A percentile compares a stretch with the other conserved stretches of the same genome.
phyloP scores from a whole-genome alignment of 2,797 vertebrate genomes.

The Semotilus atromaculatus region DNA sequence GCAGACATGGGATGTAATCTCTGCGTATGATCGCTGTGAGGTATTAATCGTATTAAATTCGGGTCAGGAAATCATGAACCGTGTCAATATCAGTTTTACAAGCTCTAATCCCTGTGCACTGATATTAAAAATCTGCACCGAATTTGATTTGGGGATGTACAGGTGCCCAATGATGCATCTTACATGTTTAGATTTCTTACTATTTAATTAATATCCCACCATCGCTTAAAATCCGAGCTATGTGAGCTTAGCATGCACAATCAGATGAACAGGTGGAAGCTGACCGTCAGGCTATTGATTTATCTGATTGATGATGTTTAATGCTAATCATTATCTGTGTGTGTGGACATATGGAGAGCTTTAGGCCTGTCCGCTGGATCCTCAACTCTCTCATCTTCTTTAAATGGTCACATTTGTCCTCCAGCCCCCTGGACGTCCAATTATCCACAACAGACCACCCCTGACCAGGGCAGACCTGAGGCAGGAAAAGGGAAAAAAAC shows the following conservation, averaged over 20 bases:
- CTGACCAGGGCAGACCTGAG: constrained; percentile 32
- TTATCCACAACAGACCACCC: constrained; percentile 45
- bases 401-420: constrained; percentile 48
- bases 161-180: constrained; percentile 19
- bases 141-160: constrained; percentile 33
- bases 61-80: constrained; percentile 22
- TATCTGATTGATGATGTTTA: constrained; percentile 58
- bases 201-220: not conserved
- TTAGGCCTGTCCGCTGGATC: constrained; percentile 41
- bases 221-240: not conserved
- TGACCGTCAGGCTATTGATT: constrained; percentile 51
- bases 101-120: constrained; percentile 16
- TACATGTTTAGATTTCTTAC: constrained; percentile 13
- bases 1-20: constrained; percentile 35
- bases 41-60: constrained; percentile 40
- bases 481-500: constrained; percentile 37
- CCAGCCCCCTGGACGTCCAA: constrained; percentile 37
- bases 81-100: constrained; percentile 40
- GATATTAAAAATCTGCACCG: constrained; percentile 31
- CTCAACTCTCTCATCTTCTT: constrained; percentile 47
- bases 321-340: constrained; percentile 54
- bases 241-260: constrained; percentile 4
- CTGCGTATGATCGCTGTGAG: constrained; percentile 18
- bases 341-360: constrained; percentile 62
- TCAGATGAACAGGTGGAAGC: constrained; percentile 57